Evolutionary conservation across 2,113 vertebrate genomes (phyloP).

Genomic region (Chlamydotis undulata): DNA sequence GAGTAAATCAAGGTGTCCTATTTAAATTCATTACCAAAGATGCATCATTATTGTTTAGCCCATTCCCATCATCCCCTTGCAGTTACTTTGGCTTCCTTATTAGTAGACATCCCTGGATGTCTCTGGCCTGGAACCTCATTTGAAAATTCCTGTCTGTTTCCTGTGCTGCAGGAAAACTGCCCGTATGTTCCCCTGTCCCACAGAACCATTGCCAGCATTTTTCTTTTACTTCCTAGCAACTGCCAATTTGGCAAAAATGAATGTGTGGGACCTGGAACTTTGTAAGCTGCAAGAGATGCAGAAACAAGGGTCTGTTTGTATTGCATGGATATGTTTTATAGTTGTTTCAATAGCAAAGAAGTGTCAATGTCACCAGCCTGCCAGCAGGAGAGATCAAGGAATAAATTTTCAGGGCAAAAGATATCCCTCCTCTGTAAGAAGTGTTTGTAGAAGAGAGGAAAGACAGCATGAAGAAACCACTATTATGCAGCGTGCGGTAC

Average conservation of each 20-base stretch:
- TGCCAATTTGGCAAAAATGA: constrained; percentile 62
- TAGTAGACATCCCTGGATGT: background rate
- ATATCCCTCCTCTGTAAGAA: constrained; percentile 22
- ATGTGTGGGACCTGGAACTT: constrained; percentile 58
- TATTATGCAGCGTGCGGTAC: background rate
- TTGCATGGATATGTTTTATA: constrained; percentile 32
- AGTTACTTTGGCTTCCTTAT: constrained; percentile 9
- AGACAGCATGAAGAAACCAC: background rate
- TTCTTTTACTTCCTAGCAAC: constrained; percentile 60
- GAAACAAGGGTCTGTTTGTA: constrained; percentile 59
- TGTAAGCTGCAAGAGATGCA: constrained; percentile 51
- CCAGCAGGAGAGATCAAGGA: constrained; percentile 53
- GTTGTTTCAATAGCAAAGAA: constrained; percentile 43
- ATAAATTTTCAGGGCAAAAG: constrained; percentile 54
- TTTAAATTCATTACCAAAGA: background rate
- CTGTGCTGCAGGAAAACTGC: constrained; percentile 36
- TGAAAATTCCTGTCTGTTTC: constrained; percentile 44
- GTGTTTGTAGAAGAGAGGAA: background rate
- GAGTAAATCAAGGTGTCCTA: background rate
- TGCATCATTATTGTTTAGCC: background rate
- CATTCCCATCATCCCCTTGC: background rate
- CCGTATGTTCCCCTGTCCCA: constrained; percentile 12
- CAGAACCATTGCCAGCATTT: constrained; percentile 62
- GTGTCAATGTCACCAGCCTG: constrained; percentile 53
- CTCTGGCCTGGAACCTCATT: constrained; percentile 15